Conservation (phyloP, 2,888 invertebrate species). For the Papilio protenor region DNA sequence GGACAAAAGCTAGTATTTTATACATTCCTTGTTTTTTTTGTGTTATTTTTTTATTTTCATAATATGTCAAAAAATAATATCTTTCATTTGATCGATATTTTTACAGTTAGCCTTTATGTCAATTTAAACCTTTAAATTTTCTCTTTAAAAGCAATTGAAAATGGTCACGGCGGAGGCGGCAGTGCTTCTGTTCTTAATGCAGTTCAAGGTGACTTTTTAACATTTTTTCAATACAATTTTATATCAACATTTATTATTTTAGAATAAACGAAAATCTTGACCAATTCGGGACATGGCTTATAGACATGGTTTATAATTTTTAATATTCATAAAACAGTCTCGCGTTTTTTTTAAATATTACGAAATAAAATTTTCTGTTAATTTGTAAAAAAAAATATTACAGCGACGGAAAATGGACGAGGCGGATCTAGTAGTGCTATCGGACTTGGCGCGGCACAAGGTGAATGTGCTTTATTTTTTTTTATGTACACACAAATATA, state of each 20-base stretch:
- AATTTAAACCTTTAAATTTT: background rate
- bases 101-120: background rate
- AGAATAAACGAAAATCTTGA: no score
- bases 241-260: no score
- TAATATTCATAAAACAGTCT: no score
- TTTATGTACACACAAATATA: background rate
- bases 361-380: background rate
- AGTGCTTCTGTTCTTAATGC: background rate
- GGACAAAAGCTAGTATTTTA: no score
- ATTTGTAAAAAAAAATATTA: background rate
- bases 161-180: background rate
- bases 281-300: no score
- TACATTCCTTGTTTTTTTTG: no score
- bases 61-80: background rate
- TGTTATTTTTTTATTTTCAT: no score
- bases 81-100: background rate
- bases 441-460: background rate
- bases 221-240: no score
- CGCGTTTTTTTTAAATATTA: background rate
- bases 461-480: background rate
- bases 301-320: no score
- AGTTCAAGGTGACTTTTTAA: background rate
- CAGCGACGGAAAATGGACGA: background rate
- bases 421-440: background rate
- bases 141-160: background rate